Evolutionary conservation across 2,888 invertebrate genomes (phyloP).

Genomic region (Eilema depressum): DNA sequence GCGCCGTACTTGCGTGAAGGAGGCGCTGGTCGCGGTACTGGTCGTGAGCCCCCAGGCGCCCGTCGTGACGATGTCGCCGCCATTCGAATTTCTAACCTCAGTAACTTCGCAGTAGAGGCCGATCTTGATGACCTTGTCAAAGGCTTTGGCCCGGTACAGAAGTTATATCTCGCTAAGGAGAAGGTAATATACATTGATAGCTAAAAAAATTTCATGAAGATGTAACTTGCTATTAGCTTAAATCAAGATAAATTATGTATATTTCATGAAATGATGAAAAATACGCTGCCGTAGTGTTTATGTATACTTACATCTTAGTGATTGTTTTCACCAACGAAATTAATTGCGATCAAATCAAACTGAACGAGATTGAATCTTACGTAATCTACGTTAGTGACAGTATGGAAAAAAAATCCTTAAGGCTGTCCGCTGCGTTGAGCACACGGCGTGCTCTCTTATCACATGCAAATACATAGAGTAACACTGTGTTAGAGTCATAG

Average conservation of each 20-base stretch:
- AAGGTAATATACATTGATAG: constrained; percentile 85
- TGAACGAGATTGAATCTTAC: too few relatives aligned
- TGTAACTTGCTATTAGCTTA: too few relatives aligned
- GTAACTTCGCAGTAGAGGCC: constrained; percentile 97
- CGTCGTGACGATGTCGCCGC: constrained; percentile 95
- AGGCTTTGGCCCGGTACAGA: constrained; percentile 96
- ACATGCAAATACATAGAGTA: too few relatives aligned
- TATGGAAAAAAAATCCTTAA: too few relatives aligned
- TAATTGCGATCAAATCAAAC: neutral
- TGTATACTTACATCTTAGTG: too few relatives aligned
- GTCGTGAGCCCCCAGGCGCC: constrained; percentile 88
- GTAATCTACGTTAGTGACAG: too few relatives aligned
- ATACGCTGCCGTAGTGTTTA: too few relatives aligned
- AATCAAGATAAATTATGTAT: too few relatives aligned
- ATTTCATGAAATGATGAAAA: too few relatives aligned
- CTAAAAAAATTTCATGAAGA: neutral
- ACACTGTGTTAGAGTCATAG: too few relatives aligned
- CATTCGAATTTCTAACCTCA: constrained; percentile 98
- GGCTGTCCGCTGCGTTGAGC: too few relatives aligned
- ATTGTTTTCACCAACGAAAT: neutral
- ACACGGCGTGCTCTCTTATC: too few relatives aligned
- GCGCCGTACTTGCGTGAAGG: constrained; percentile 96
- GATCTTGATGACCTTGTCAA: constrained; percentile 98
- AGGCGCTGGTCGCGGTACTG: constrained; percentile 91
- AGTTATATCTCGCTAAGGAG: constrained; percentile 98